Evolutionary conservation across 2,888 invertebrate genomes (phyloP).

Genomic region (Megaustenia siamemsis): DNA sequence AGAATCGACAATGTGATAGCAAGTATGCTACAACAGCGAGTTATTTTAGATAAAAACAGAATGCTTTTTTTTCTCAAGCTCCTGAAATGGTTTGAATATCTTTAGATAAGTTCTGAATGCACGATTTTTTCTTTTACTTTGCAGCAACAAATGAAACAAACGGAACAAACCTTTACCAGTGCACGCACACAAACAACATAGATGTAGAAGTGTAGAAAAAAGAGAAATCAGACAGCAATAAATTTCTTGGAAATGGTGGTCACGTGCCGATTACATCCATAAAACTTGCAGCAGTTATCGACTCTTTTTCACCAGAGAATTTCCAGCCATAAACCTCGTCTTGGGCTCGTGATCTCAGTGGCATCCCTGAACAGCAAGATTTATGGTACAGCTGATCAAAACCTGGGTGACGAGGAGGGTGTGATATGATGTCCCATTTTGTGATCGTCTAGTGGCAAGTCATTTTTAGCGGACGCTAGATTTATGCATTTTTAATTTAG

Average conservation of each 20-base stretch:
- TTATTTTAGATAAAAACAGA: no score
- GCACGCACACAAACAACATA: no score
- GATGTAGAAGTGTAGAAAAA: background rate
- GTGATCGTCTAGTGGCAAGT: background rate
- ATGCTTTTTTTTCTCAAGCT: no score
- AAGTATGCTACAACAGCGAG: no score
- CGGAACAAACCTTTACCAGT: no score
- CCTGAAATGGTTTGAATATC: no score
- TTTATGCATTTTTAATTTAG: background rate
- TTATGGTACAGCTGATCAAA: background rate
- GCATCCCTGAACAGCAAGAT: background rate
- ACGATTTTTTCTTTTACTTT: no score
- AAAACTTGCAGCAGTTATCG: background rate
- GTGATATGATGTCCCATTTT: background rate
- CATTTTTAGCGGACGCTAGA: background rate
- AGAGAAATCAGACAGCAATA: background rate
- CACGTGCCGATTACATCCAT: constrained; percentile 8
- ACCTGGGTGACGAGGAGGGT: background rate
- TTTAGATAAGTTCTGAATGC: no score
- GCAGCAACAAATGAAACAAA: no score
- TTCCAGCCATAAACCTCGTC: constrained; percentile 1
- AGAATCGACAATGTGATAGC: no score
- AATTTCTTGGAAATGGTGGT: background rate
- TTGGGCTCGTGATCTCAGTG: background rate
- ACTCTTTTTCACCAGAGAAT: background rate